A percentile compares a stretch with the other conserved stretches of the same genome.
Evolutionary conservation across 2,888 invertebrate genomes (phyloP).

Genomic region (Drosophila anomalipes): DNA sequence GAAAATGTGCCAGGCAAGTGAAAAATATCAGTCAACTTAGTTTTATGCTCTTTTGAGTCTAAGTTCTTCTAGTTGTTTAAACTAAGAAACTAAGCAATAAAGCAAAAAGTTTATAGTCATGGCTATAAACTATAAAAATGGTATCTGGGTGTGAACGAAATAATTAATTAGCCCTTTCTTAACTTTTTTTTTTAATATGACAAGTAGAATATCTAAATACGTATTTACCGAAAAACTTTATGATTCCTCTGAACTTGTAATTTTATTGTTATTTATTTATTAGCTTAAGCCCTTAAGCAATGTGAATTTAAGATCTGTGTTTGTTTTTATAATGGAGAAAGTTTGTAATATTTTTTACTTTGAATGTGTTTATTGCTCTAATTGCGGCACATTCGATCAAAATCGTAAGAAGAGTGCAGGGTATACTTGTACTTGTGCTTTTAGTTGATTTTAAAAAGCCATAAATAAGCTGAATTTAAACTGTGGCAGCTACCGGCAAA

Average conservation of each 20-base stretch:
- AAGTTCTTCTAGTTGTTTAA: neutral
- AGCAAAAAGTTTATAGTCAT: neutral
- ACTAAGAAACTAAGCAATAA: no score
- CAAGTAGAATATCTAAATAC: neutral
- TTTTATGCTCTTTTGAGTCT: neutral
- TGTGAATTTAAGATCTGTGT: neutral
- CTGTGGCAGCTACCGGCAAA: conserved; percentile 57
- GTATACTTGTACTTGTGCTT: conserved; percentile 21
- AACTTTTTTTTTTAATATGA: no score
- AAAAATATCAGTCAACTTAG: neutral
- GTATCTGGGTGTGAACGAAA: no score
- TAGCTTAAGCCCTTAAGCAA: neutral
- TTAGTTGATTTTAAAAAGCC: conserved; percentile 27
- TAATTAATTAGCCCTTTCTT: no score
- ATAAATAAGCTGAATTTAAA: conserved; percentile 57
- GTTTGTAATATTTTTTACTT: no score
- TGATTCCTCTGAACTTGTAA: neutral
- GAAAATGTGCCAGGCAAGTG: neutral
- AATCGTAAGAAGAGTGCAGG: neutral
- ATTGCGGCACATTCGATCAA: neutral
- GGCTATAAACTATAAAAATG: neutral
- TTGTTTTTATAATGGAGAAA: neutral
- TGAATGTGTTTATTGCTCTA: neutral
- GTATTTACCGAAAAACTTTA: neutral
- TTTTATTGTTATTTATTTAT: neutral